Evolutionary conservation across 2,797 vertebrate genomes (phyloP).

Genomic region (Garrulus glandarius): DNA sequence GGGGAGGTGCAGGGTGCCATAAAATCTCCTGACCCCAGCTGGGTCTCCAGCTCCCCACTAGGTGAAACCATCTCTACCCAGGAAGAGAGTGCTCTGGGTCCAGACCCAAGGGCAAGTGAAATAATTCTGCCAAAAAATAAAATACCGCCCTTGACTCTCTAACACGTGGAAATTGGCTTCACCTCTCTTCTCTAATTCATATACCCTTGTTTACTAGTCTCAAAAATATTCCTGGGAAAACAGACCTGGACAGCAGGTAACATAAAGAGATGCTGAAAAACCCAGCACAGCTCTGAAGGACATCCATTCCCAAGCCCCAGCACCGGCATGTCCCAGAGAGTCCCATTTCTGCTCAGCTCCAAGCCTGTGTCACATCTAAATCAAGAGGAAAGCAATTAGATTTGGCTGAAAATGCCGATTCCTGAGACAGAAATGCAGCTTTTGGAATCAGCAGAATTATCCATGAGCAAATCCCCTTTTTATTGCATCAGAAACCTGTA

Average conservation of each 20-base stretch:
- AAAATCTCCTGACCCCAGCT: neutral
- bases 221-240: neutral
- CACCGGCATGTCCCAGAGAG: accelerated
- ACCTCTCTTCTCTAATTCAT: neutral
- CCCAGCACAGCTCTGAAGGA: accelerated
- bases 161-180: neutral
- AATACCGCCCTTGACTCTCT: neutral
- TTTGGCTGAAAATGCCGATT: neutral
- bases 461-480: neutral
- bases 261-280: neutral
- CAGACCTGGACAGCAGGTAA: neutral
- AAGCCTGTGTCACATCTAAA: neutral
- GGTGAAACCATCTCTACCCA: neutral
- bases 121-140: neutral
- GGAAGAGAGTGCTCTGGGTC: accelerated
- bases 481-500: neutral
- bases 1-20: neutral
- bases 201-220: neutral
- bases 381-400: neutral
- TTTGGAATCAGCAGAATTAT: neutral
- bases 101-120: neutral
- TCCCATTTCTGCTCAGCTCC: neutral
- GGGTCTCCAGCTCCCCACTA: neutral
- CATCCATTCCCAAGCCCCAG: accelerated
- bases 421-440: neutral